These are phyloP conservation scores for Cinara cedri DNA, from an alignment of 2,888 invertebrate species.

Conservation along the genomic window DNA sequence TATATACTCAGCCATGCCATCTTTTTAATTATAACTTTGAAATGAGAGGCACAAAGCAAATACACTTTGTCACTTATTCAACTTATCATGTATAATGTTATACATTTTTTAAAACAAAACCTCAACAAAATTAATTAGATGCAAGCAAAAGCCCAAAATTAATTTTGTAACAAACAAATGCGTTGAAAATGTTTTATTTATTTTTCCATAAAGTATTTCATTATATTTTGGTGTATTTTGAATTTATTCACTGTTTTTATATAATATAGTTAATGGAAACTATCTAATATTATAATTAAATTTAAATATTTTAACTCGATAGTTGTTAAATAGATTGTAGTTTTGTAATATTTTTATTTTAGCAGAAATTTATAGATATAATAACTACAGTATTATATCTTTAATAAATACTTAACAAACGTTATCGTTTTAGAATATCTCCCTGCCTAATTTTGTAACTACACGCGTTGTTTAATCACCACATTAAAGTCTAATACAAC, in stretches of 20 bases:
- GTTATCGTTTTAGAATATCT: conserved; percentile 16
- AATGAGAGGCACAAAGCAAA: background rate
- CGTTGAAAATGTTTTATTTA: too few relatives aligned
- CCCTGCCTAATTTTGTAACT: conserved; percentile 4
- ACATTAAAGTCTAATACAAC: conserved; percentile 32
- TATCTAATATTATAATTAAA: background rate
- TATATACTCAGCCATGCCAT: background rate
- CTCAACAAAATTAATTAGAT: too few relatives aligned
- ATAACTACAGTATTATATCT: too few relatives aligned
- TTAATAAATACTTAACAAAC: background rate
- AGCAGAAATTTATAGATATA: background rate
- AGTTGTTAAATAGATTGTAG: background rate
- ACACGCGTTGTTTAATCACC: conserved; percentile 27
- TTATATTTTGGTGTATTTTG: background rate
- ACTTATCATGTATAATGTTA: too few relatives aligned
- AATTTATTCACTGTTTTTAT: background rate
- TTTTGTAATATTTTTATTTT: background rate
- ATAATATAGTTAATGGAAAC: background rate
- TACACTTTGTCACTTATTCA: too few relatives aligned
- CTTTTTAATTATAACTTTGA: conserved; percentile 30
- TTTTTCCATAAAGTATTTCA: background rate
- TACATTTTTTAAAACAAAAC: too few relatives aligned
- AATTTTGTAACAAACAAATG: too few relatives aligned
- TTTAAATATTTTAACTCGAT: background rate
- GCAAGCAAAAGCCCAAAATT: too few relatives aligned